Base-by-base conservation (phyloP, 2,797 vertebrate species). In the Gymnothorax reevesii region DNA sequence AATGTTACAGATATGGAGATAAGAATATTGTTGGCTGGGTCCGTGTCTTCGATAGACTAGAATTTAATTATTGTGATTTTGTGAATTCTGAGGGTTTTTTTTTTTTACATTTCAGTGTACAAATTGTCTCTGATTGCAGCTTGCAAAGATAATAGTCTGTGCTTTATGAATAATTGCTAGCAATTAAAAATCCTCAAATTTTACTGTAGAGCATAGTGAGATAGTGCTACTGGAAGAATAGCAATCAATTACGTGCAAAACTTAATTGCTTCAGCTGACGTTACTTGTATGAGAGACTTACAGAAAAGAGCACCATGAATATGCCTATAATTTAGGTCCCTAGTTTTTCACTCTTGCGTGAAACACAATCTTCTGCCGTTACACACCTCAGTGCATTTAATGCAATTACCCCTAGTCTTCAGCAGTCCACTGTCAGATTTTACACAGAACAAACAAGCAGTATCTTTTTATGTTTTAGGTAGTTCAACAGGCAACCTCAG, bases 161-260 rank as follows among this genome's bases (percentile, higher is more conserved):
- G 90, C 93, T 94, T 94, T 92, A 92, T 92, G 94, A 93, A 92
- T 94, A 94, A 94, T 94, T 94, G 93, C 93, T 95, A 93, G 92
- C 94, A 93, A 94, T 95, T 94, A 94, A 94, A 95, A 94, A 87
- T 88, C 4, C 83, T 94, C 82, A 91, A 86, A 91, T 90, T 93
- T 94, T 93, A 92, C 91, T 93, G 91, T 91, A 92, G 89, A 88
- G 88, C 92, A 89, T 87, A 90, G 90, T 86, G 88, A 87, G 86
- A 91, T 83, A 90, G 87, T 62, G 86, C 89, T 89, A 87, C 90
- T 91, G 92, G 88, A 91, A 89, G 91, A 92, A 94, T 94, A 90
- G 90, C 92, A 94, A 93, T 91, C 90, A 89, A 91, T 87, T 90
- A 84, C 60, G 59, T 54, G 52, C 42, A 54, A 75, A 83, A 84